phyloP scores from a whole-genome alignment of 2,113 vertebrate species.

The Vanacampus margaritifer region DNA sequence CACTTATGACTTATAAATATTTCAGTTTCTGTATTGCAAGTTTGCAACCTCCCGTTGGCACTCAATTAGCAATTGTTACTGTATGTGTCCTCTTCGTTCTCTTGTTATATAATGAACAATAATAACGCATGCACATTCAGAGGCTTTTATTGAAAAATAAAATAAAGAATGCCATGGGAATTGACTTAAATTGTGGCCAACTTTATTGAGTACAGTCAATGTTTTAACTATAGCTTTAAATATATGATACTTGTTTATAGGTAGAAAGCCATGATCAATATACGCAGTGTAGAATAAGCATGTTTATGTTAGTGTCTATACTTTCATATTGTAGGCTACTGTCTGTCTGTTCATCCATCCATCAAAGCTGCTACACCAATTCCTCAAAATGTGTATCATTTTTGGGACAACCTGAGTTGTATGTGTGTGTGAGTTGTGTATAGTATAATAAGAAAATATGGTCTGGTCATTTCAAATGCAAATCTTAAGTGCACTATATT shows the following conservation, averaged over 20 bases:
- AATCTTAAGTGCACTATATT: neutral
- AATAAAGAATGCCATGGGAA: too few species aligned
- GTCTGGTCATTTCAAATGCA: neutral
- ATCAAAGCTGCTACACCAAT: neutral
- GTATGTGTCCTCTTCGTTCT: neutral
- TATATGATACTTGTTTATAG: neutral
- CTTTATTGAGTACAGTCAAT: too few species aligned
- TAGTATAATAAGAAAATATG: neutral
- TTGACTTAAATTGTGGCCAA: too few species aligned
- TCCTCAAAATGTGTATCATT: neutral
- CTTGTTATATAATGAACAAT: neutral
- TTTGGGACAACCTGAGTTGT: neutral
- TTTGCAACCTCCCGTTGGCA: constrained; percentile 2
- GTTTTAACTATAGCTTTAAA: too few species aligned
- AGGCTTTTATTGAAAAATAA: too few species aligned
- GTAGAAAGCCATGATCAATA: neutral
- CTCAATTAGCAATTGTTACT: neutral
- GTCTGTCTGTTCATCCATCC: neutral
- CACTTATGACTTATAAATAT: too few species aligned
- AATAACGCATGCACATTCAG: neutral
- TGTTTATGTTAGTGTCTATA: neutral
- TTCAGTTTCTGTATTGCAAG: too few species aligned
- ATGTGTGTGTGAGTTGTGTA: neutral
- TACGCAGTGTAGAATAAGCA: neutral
- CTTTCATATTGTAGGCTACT: neutral